These are phyloP conservation scores for Andrena hattorfiana DNA, from an alignment of 2,888 invertebrate species.

Conservation along the genomic window DNA sequence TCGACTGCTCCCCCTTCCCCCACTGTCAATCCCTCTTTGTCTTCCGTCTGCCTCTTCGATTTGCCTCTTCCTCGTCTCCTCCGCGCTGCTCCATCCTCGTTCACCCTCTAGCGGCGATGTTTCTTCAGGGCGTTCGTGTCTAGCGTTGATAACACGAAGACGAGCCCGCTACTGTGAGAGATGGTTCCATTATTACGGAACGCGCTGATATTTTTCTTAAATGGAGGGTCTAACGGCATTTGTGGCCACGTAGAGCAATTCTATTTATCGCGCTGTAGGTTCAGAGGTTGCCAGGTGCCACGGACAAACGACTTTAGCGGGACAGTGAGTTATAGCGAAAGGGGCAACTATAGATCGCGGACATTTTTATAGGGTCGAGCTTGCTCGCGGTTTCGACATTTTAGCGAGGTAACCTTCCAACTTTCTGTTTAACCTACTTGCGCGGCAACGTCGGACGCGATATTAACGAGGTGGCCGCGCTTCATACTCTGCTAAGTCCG, in stretches of 20 bases:
- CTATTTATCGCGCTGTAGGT: neutral
- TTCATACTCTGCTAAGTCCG: neutral
- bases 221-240: neutral
- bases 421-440: conserved; percentile 42
- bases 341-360: conserved; percentile 8
- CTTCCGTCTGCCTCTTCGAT: no score
- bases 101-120: neutral
- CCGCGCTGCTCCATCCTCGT: conserved; percentile 3
- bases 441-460: neutral
- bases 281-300: neutral
- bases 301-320: conserved; percentile 18
- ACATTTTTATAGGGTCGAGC: conserved; percentile 21
- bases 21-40: no score
- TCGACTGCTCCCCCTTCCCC: conserved; percentile 2
- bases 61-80: no score
- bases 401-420: conserved; percentile 25
- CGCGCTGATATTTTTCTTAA: neutral
- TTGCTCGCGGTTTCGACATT: conserved; percentile 17
- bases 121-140: neutral
- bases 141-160: conserved; percentile 4
- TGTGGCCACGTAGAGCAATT: neutral
- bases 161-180: neutral
- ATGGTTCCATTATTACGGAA: conserved; percentile 3
- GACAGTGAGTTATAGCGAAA: neutral
- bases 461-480: neutral